These are phyloP conservation scores for Eupleurogrammus muticus DNA, from an alignment of 2,797 vertebrate genomes.

Conservation along the genomic window DNA sequence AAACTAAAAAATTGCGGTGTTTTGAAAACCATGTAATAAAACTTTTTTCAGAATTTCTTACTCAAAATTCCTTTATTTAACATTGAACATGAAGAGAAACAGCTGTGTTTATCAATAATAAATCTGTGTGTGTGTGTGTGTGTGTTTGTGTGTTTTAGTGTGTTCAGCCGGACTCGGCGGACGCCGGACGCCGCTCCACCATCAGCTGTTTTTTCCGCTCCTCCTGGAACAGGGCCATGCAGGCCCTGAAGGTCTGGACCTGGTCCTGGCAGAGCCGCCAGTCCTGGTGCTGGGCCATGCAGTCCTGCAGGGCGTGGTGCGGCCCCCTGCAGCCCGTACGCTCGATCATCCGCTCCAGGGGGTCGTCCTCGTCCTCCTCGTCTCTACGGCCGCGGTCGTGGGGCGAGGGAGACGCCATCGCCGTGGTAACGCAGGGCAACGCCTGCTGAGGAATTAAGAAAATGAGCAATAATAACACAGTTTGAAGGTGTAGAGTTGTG, in stretches of 20 bases:
- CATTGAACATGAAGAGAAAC: background rate
- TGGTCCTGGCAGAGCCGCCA: conserved; percentile 91
- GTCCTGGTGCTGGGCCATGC: conserved; percentile 92
- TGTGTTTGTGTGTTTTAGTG: background rate
- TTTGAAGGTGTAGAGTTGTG: no score
- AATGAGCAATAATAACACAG: background rate
- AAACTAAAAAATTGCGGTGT: background rate
- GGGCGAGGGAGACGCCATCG: conserved; percentile 75
- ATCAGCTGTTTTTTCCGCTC: conserved; percentile 74
- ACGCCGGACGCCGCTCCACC: conserved; percentile 44
- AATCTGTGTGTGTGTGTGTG: background rate
- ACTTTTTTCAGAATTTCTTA: background rate
- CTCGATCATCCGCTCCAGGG: conserved; percentile 88
- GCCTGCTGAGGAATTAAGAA: conserved; percentile 12
- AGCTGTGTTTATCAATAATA: background rate
- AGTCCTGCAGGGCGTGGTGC: conserved; percentile 92
- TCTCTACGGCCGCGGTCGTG: conserved; percentile 82
- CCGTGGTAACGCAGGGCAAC: background rate
- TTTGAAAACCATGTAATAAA: background rate
- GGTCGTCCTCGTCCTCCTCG: conserved; percentile 90
- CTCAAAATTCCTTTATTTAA: background rate
- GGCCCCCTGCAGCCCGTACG: conserved; percentile 88
- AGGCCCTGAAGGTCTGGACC: conserved; percentile 89
- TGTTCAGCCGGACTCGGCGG: conserved; percentile 52
- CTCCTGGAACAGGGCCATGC: conserved; percentile 88